Conservation (phyloP, 2,797 vertebrate genomes). For the Macroramphosus scolopax region DNA sequence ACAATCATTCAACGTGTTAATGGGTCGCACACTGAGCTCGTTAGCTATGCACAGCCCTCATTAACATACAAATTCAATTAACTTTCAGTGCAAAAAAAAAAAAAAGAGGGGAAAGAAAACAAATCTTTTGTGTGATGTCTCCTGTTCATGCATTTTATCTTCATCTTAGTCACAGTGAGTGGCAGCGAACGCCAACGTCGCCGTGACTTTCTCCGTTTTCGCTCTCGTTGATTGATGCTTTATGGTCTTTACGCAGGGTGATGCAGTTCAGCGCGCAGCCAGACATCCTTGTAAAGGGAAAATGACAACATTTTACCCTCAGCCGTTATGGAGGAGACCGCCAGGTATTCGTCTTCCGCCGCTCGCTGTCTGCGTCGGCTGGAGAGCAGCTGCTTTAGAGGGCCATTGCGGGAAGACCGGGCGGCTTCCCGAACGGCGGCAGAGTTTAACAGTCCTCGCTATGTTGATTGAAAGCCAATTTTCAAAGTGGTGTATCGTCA, state of each 20-base stretch:
- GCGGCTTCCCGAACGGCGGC: constrained; percentile 22
- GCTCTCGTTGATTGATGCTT: constrained; percentile 54
- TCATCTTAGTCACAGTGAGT: constrained; percentile 42
- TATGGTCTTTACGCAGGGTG: constrained; percentile 41
- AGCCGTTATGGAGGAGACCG: constrained; percentile 34
- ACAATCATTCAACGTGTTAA: constrained; percentile 82
- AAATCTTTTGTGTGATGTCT: constrained; percentile 73
- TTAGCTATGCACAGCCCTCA: constrained; percentile 79
- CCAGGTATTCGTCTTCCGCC: constrained; percentile 53
- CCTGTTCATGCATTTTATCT: constrained; percentile 52
- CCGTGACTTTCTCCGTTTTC: constrained; percentile 45
- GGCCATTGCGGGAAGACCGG: constrained; percentile 32
- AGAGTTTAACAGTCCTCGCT: constrained; percentile 37
- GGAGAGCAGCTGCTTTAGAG: constrained; percentile 40
- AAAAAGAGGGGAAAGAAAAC: constrained; percentile 53
- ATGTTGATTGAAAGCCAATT: constrained; percentile 67
- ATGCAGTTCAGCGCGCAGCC: constrained; percentile 35
- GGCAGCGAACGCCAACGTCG: constrained; percentile 32
- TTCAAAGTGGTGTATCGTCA: constrained; percentile 52
- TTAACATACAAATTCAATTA: constrained; percentile 87
- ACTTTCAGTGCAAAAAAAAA: constrained; percentile 58
- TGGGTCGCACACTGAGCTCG: constrained; percentile 79
- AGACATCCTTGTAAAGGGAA: constrained; percentile 34
- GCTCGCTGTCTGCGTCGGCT: constrained; percentile 33
- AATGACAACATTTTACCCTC: constrained; percentile 39